Percentiles rank a stretch among this genome's conserved stretches.
phyloP scores from a whole-genome alignment of 2,113 vertebrate species.

The Diphyllodes magnificus region DNA sequence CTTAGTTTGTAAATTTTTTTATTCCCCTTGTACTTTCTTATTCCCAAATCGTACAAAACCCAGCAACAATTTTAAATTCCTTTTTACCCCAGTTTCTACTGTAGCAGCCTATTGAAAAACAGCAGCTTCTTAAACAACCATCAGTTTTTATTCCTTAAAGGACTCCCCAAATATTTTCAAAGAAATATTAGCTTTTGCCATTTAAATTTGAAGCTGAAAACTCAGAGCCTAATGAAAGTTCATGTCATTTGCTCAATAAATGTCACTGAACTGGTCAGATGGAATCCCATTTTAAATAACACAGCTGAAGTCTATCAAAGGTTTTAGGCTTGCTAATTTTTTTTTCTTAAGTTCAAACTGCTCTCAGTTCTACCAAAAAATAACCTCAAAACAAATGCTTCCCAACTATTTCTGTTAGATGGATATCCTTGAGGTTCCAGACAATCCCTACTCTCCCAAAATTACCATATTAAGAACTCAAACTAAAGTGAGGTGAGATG shows the following conservation, averaged over 20 bases:
- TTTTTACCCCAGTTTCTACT: neutral
- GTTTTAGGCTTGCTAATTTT: fast-evolving
- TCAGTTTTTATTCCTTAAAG: neutral
- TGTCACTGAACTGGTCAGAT: neutral
- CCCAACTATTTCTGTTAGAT: neutral
- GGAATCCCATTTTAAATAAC: neutral
- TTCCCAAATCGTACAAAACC: neutral
- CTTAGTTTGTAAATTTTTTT: neutral
- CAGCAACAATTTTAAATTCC: neutral
- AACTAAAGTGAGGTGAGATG: neutral
- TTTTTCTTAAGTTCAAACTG: neutral
- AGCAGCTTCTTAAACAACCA: neutral
- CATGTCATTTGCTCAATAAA: neutral
- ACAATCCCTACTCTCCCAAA: neutral
- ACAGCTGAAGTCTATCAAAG: neutral
- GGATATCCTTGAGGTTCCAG: neutral
- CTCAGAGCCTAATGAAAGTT: neutral
- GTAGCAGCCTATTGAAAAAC: neutral
- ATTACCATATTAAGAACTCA: neutral
- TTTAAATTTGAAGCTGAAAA: neutral
- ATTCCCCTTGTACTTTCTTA: neutral
- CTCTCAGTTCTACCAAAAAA: neutral
- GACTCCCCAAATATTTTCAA: neutral
- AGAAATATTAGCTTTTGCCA: neutral
- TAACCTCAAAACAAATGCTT: neutral